Percentiles rank a stretch among this genome's conserved stretches.
phyloP scores from a whole-genome alignment of 2,888 invertebrate species.

The Gari tellinella region DNA sequence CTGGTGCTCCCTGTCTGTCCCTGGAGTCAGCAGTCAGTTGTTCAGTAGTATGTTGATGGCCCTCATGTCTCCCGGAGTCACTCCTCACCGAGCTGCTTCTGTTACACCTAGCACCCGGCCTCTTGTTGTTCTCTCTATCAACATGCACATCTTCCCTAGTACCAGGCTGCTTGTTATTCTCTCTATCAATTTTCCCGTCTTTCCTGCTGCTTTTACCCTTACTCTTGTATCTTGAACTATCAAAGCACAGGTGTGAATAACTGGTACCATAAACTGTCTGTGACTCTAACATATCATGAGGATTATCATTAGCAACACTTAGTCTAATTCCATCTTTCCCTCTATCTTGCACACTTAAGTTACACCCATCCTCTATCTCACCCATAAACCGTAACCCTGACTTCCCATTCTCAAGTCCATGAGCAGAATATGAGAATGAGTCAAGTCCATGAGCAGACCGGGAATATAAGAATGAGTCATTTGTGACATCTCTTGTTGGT shows the following conservation, averaged over 20 bases:
- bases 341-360: background rate
- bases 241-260: conserved; percentile 36
- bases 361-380: background rate
- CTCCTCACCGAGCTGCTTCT: too few species aligned
- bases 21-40: too few species aligned
- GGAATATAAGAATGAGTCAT: too few species aligned
- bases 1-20: too few species aligned
- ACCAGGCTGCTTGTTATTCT: background rate
- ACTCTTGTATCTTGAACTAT: conserved; percentile 27
- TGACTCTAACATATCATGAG: background rate
- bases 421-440: background rate
- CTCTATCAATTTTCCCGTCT: background rate
- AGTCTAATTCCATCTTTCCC: background rate
- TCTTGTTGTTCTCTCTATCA: too few species aligned
- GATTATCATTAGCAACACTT: background rate
- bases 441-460: background rate
- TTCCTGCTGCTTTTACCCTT: conserved; percentile 4
- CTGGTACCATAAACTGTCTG: conserved; percentile 13
- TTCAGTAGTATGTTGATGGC: too few species aligned
- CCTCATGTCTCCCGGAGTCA: too few species aligned
- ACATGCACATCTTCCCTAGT: background rate
- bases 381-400: too few species aligned
- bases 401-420: too few species aligned
- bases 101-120: too few species aligned
- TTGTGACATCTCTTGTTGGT: too few species aligned